Percentiles rank a stretch among this genome's conserved stretches.
phyloP scores from a whole-genome alignment of 2,113 vertebrate species.

The Pelvicachromis taeniatus region DNA sequence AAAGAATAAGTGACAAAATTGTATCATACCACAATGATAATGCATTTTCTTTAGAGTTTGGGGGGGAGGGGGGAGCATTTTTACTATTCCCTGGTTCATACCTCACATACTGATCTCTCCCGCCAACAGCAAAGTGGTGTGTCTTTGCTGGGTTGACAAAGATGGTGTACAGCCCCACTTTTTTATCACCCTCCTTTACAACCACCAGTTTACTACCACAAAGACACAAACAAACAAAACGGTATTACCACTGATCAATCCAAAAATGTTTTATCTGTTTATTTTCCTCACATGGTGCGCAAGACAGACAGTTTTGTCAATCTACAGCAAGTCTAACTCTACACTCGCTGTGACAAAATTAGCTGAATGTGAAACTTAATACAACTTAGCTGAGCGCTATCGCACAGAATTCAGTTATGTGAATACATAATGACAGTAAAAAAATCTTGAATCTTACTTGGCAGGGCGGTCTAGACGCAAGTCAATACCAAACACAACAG shows the following conservation, averaged over 20 bases:
- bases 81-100: conserved; percentile 45
- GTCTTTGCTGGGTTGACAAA: conserved; percentile 92
- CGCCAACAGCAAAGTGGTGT: conserved; percentile 92
- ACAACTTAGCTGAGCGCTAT: neutral
- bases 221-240: neutral
- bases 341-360: neutral
- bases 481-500: conserved; percentile 93
- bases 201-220: conserved; percentile 86
- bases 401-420: neutral
- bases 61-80: neutral
- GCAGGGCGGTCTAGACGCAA: conserved; percentile 87
- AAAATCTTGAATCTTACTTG: conserved; percentile 67
- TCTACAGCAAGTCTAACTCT: neutral
- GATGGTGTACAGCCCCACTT: conserved; percentile 94
- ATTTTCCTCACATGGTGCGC: neutral
- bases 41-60: neutral
- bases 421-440: neutral
- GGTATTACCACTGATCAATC: neutral
- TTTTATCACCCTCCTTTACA: conserved; percentile 95
- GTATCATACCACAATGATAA: neutral
- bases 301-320: neutral
- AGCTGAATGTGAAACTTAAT: neutral
- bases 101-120: conserved; percentile 92
- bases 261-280: neutral
- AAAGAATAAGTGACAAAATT: neutral